Conservation (phyloP, 2,797 vertebrate species). For the Chrosomus eos region DNA sequence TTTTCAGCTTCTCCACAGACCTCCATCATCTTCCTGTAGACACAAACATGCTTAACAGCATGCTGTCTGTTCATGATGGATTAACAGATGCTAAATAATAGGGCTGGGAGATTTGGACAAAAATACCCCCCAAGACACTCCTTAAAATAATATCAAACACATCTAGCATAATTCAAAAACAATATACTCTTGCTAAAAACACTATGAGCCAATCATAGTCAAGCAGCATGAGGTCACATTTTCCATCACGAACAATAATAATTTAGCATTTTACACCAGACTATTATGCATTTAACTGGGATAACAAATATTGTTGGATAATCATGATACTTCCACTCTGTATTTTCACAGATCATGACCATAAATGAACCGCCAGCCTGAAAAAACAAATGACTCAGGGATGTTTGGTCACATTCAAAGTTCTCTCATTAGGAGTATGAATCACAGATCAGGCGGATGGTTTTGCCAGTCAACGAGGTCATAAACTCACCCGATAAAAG, state of each 20-base stretch:
- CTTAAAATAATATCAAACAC: not conserved
- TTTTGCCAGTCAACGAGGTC: not conserved
- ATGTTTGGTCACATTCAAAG: constrained; percentile 12
- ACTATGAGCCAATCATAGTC: not conserved
- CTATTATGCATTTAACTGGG: not conserved
- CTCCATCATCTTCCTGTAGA: constrained; percentile 90
- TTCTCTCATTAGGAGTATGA: constrained; percentile 7
- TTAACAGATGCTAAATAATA: not conserved
- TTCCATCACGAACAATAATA: constrained; percentile 5
- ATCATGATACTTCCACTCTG: not conserved
- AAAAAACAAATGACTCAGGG: constrained; percentile 18
- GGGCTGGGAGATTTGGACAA: not conserved
- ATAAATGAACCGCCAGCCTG: not conserved
- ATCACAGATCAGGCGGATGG: not conserved
- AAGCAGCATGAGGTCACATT: not conserved
- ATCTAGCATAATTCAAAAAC: not conserved
- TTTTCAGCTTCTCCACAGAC: constrained; percentile 90
- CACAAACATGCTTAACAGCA: constrained; percentile 20
- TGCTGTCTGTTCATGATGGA: not conserved
- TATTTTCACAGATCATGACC: not conserved
- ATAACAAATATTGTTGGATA: not conserved
- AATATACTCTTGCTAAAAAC: not conserved
- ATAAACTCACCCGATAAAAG: constrained; percentile 86
- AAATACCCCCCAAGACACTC: not conserved
- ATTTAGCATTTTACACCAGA: not conserved